Evolutionary conservation across 2,797 vertebrate species (phyloP).

Genomic region (Thripadectes ignobilis): DNA sequence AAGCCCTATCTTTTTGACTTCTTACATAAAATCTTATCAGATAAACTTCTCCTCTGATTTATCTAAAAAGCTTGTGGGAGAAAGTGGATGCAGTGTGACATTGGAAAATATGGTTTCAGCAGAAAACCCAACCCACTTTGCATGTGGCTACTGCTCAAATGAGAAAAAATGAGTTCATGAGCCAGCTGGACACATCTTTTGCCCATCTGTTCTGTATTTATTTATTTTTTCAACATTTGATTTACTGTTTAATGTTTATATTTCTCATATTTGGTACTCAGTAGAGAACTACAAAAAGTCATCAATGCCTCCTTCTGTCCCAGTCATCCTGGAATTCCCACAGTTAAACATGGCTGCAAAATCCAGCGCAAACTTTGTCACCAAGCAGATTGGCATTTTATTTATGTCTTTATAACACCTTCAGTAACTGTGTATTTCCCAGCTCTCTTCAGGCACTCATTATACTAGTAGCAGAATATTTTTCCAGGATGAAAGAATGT

Average conservation of each 20-base stretch:
- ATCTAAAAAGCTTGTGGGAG: background rate
- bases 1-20: background rate
- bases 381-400: background rate
- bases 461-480: background rate
- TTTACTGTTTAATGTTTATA: slow-evolving; percentile 44
- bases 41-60: background rate
- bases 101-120: background rate
- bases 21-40: background rate
- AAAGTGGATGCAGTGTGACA: background rate
- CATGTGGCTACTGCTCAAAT: background rate
- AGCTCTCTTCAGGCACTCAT: background rate
- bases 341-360: background rate
- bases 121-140: background rate
- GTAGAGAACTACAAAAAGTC: background rate
- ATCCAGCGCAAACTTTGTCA: background rate
- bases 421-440: background rate
- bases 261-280: slow-evolving; percentile 8
- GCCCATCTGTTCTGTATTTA: slow-evolving; percentile 38
- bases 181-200: slow-evolving; percentile 47
- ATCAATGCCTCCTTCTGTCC: background rate
- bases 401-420: background rate
- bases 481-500: background rate
- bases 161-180: background rate
- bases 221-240: slow-evolving; percentile 39
- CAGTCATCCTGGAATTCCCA: background rate